phyloP scores from a whole-genome alignment of 2,797 vertebrate species.

The Philypnodon macrostomus region DNA sequence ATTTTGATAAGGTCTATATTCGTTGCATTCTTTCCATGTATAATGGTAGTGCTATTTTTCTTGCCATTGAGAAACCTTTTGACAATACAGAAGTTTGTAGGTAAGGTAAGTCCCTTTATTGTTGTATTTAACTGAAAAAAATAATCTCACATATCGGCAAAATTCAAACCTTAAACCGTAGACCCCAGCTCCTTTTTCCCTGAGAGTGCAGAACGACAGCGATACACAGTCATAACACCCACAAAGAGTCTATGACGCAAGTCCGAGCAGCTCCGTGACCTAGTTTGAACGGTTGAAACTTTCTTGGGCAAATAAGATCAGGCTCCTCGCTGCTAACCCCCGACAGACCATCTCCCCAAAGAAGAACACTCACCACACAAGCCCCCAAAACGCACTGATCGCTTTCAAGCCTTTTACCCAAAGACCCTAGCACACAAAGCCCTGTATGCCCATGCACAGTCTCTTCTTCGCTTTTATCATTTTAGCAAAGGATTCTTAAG shows the following conservation, averaged over 20 bases:
- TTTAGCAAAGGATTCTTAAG: conserved; percentile 14
- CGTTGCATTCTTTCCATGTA: no score
- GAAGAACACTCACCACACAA: conserved; percentile 10
- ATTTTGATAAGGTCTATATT: no score
- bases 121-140: no score
- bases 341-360: conserved; percentile 11
- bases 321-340: conserved; percentile 11
- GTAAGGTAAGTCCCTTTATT: no score
- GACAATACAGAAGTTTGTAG: no score
- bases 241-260: conserved; percentile 3
- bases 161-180: background rate
- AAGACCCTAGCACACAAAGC: conserved; percentile 18
- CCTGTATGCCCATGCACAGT: conserved; percentile 12
- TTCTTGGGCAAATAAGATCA: conserved; percentile 18
- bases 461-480: conserved; percentile 12
- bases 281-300: conserved; percentile 35
- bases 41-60: no score
- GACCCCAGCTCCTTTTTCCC: background rate
- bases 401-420: conserved; percentile 40
- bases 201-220: conserved; percentile 5
- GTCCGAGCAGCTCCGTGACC: conserved; percentile 15
- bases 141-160: no score
- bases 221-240: conserved; percentile 4
- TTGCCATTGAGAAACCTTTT: no score
- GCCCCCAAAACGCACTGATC: conserved; percentile 25